Percentiles rank a stretch among this genome's conserved stretches.
Evolutionary conservation across 1,140 invertebrate species (phyloP).

Genomic region (Ephestia elutella): DNA sequence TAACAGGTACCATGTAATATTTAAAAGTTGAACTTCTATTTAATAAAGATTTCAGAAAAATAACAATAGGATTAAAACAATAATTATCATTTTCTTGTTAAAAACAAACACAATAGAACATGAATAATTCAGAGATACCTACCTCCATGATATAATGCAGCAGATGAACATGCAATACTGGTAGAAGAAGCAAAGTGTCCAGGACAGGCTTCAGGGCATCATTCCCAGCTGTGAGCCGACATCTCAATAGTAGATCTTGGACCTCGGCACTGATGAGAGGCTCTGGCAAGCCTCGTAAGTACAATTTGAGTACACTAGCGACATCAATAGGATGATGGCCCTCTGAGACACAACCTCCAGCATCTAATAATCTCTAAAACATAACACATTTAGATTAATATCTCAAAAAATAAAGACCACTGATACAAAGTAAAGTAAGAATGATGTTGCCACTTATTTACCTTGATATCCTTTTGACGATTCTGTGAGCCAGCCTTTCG

Average conservation of each 20-base stretch:
- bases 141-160: constrained; percentile 74
- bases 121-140: constrained; percentile 17
- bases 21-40: too few species aligned
- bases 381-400: constrained; percentile 8
- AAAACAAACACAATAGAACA: too few species aligned
- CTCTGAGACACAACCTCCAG: constrained; percentile 77
- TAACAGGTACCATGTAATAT: too few species aligned
- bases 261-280: constrained; percentile 80
- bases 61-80: too few species aligned
- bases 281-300: constrained; percentile 87
- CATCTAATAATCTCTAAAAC: constrained; percentile 78
- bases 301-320: constrained; percentile 87
- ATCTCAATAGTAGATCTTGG: constrained; percentile 85
- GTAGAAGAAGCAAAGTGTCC: constrained; percentile 62
- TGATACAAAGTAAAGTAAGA: too few species aligned
- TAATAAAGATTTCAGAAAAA: too few species aligned
- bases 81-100: too few species aligned
- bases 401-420: constrained; percentile 14
- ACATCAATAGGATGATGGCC: constrained; percentile 86
- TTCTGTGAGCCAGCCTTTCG: constrained; percentile 87
- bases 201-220: constrained; percentile 62
- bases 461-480: constrained; percentile 86
- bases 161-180: constrained; percentile 69
- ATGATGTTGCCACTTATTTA: constrained; percentile 38
- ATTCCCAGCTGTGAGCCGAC: constrained; percentile 70